A percentile compares a stretch with the other conserved stretches of the same genome.
These are phyloP conservation scores for Andrena haemorrhoa DNA, from an alignment of 2,888 invertebrate species.

Conservation along the genomic window DNA sequence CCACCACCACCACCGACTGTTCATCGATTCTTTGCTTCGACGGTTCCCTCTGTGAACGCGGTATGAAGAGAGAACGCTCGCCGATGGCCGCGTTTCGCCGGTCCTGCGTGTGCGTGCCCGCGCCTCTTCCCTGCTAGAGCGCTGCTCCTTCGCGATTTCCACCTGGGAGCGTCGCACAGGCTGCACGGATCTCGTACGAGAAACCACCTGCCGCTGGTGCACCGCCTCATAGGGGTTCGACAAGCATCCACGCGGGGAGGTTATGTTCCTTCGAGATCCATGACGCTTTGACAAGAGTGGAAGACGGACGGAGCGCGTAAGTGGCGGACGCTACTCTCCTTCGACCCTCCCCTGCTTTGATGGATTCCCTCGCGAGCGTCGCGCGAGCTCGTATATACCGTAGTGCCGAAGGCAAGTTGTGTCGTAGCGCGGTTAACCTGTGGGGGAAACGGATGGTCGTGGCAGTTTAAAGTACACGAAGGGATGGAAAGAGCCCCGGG, in stretches of 20 bases:
- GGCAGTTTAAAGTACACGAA: too few species aligned
- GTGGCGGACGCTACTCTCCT: conserved; percentile 15
- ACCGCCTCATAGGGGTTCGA: conserved; percentile 31
- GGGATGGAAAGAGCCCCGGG: too few species aligned
- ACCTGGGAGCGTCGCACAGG: background rate
- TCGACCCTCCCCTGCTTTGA: background rate
- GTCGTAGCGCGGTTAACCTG: too few species aligned
- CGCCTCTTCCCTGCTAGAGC: conserved; percentile 16
- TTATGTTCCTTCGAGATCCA: conserved; percentile 72
- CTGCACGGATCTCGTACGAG: background rate
- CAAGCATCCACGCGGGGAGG: conserved; percentile 50
- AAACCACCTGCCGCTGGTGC: conserved; percentile 27
- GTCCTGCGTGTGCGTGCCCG: conserved; percentile 34
- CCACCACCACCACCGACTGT: conserved; percentile 47
- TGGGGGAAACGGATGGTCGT: too few species aligned
- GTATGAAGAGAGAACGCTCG: conserved; percentile 59
- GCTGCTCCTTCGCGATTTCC: conserved; percentile 4
- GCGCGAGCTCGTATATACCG: too few species aligned
- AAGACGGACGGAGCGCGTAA: conserved; percentile 72
- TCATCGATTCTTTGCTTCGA: conserved; percentile 73
- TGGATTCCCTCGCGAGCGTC: too few species aligned
- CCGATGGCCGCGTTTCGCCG: conserved; percentile 56
- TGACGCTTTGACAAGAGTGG: conserved; percentile 77
- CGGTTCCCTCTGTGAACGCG: conserved; percentile 70
- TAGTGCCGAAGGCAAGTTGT: too few species aligned